phyloP scores from a whole-genome alignment of 2,797 vertebrate species.

The Eulemur albifrons region DNA sequence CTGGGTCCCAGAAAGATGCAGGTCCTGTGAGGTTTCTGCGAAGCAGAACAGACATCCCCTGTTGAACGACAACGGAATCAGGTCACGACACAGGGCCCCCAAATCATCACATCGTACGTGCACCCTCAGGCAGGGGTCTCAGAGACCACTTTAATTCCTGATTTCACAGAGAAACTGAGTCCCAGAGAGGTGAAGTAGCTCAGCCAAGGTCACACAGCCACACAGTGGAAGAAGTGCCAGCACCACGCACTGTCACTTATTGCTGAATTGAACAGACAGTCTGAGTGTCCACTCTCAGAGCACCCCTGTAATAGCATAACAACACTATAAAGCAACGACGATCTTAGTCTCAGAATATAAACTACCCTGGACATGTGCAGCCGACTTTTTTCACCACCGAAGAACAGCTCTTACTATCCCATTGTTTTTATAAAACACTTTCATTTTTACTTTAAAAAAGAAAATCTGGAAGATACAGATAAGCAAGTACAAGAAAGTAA shows the following conservation, averaged over 20 bases:
- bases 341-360: not conserved
- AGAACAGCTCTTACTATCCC: not conserved
- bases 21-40: not conserved
- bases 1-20: not conserved
- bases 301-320: not conserved
- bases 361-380: not conserved
- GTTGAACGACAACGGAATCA: not conserved
- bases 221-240: not conserved
- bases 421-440: constrained; percentile 14
- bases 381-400: not conserved
- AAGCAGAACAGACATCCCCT: not conserved
- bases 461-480: not conserved
- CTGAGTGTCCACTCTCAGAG: not conserved
- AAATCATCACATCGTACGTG: not conserved
- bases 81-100: not conserved
- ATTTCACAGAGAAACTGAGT: not conserved
- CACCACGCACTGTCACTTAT: not conserved
- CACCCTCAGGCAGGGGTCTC: not conserved
- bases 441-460: not conserved
- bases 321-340: not conserved
- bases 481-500: not conserved
- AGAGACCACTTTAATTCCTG: not conserved
- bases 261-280: not conserved
- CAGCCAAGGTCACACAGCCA: not conserved
- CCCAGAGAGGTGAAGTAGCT: not conserved